Conservation (phyloP, 2,113 vertebrate genomes). For the Pygoscelis antarcticus region DNA sequence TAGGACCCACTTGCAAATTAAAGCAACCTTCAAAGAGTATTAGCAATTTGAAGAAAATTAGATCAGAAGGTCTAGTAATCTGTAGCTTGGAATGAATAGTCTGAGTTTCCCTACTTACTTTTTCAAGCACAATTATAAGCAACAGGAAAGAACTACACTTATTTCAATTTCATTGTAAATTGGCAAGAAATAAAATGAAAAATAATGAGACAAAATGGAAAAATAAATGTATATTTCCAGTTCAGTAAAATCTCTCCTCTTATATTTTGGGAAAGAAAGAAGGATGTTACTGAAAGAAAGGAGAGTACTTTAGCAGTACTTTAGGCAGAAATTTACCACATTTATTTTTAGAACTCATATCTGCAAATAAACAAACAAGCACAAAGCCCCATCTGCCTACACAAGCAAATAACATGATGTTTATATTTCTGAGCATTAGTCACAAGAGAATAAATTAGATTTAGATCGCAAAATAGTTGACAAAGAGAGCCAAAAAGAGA, state of each 20-base stretch:
- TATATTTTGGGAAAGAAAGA: neutral
- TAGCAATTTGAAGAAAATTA: neutral
- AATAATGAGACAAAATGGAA: neutral
- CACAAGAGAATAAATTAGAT: neutral
- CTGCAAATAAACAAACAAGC: neutral
- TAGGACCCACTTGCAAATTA: neutral
- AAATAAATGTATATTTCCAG: neutral
- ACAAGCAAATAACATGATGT: neutral
- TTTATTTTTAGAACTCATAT: neutral
- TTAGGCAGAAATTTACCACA: neutral
- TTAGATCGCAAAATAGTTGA: neutral
- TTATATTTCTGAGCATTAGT: neutral
- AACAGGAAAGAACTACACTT: neutral
- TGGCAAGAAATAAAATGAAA: neutral
- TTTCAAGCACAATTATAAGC: neutral
- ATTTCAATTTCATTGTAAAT: neutral
- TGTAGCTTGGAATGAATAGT: neutral
- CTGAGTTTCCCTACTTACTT: neutral
- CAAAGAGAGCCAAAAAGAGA: neutral
- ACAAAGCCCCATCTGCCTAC: neutral
- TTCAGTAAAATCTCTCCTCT: neutral
- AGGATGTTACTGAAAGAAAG: neutral
- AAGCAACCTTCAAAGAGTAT: neutral
- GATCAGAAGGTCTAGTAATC: neutral
- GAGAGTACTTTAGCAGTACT: neutral